Conservation (phyloP, 2,113 vertebrate genomes). For the Solea senegalensis region DNA sequence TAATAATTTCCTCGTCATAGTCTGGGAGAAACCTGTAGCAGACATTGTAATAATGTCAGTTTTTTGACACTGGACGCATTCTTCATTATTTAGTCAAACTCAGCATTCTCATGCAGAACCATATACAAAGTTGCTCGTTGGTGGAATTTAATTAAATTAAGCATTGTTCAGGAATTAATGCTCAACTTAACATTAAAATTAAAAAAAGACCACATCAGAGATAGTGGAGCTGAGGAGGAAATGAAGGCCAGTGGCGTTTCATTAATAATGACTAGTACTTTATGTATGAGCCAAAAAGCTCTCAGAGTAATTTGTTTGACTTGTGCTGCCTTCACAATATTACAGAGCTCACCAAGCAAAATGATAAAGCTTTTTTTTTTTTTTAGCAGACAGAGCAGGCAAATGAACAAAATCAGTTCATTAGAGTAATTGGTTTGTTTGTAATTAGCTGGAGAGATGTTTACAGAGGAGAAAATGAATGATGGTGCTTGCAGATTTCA, state of each 20-base stretch:
- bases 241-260: constrained; percentile 46
- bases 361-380: constrained; percentile 43
- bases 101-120: no score
- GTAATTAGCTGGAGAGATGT: constrained; percentile 61
- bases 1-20: not conserved
- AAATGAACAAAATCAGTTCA: constrained; percentile 55
- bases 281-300: constrained; percentile 69
- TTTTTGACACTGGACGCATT: no score
- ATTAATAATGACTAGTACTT: constrained; percentile 61
- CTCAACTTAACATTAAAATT: no score
- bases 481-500: not conserved
- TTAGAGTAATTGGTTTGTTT: constrained; percentile 71
- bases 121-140: no score
- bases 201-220: constrained; percentile 16
- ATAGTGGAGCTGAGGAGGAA: constrained; percentile 37
- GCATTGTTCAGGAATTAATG: no score
- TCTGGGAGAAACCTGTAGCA: not conserved
- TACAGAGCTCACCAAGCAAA: constrained; percentile 38
- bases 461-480: constrained; percentile 42
- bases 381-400: constrained; percentile 32
- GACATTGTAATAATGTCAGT: no score
- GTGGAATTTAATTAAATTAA: no score
- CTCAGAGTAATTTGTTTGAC: constrained; percentile 65
- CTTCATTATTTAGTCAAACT: no score
- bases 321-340: constrained; percentile 64